Evolutionary conservation across 2,797 vertebrate species (phyloP).

Genomic region (Euphonia xanthogaster): DNA sequence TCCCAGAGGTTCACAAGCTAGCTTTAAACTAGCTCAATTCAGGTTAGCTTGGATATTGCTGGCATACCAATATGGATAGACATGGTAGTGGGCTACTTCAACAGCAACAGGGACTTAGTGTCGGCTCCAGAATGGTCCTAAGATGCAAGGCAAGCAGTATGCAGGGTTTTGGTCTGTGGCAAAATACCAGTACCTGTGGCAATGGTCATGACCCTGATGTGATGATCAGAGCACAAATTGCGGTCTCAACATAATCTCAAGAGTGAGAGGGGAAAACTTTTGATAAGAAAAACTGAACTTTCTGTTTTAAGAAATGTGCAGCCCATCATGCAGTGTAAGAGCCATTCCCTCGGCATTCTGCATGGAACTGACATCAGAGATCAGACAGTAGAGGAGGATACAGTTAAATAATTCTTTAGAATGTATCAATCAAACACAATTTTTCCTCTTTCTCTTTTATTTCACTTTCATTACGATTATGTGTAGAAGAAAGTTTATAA

Average conservation of each 20-base stretch:
- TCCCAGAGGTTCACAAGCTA: background rate
- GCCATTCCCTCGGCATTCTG: background rate
- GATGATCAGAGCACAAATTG: background rate
- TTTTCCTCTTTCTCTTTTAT: background rate
- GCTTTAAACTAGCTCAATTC: background rate
- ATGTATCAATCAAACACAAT: background rate
- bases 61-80: background rate
- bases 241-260: background rate
- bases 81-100: background rate
- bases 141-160: background rate
- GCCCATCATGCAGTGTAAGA: rapidly evolving
- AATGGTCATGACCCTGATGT: background rate
- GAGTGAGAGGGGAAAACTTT: background rate
- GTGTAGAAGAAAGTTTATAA: background rate
- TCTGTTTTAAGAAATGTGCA: background rate
- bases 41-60: background rate
- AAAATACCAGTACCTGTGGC: background rate
- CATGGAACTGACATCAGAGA: background rate
- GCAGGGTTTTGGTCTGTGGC: background rate
- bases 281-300: background rate
- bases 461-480: background rate
- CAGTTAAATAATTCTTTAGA: background rate
- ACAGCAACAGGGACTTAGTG: background rate
- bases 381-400: background rate
- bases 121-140: background rate